Conservation (phyloP, 2,797 vertebrate species). For the Apogon hyalosoma region DNA sequence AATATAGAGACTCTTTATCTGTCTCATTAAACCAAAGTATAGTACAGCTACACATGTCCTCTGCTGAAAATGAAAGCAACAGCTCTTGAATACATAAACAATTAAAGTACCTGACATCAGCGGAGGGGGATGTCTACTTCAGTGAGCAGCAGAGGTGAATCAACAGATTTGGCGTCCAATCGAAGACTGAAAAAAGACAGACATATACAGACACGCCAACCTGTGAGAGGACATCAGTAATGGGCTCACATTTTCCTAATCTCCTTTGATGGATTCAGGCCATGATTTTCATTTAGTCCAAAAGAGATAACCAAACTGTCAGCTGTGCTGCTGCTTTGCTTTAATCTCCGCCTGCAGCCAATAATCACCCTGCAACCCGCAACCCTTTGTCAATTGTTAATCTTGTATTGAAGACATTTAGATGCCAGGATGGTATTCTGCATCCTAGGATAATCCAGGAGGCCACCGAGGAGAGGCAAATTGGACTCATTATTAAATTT, state of each 20-base stretch:
- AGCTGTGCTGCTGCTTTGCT: constrained; percentile 89
- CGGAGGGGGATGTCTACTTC: constrained; percentile 54
- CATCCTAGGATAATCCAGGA: constrained; percentile 85
- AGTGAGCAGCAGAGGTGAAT: constrained; percentile 70
- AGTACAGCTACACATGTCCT: constrained; percentile 27
- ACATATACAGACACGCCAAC: constrained; percentile 69
- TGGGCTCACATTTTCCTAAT: constrained; percentile 94
- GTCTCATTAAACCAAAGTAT: constrained; percentile 44
- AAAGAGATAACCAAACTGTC: constrained; percentile 95
- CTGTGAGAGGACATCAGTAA: constrained; percentile 91
- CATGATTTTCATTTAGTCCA: constrained; percentile 96
- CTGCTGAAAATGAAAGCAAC: constrained; percentile 48
- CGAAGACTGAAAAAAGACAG: constrained; percentile 57
- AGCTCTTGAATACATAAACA: constrained; percentile 50
- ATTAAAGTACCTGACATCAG: constrained; percentile 57
- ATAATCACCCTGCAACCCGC: constrained; percentile 89
- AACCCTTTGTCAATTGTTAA: constrained; percentile 88
- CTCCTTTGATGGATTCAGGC: constrained; percentile 94
- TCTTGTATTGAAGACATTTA: constrained; percentile 87
- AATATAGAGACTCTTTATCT: constrained; percentile 13
- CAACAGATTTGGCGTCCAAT: constrained; percentile 76
- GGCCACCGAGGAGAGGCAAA: constrained; percentile 81
- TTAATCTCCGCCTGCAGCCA: constrained; percentile 93
- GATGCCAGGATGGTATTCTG: constrained; percentile 85
- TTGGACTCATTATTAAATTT: constrained; percentile 91